Percentiles rank a stretch among this genome's conserved stretches.
phyloP scores from a whole-genome alignment of 1,140 invertebrate species.

The Matsumurasca onukii region DNA sequence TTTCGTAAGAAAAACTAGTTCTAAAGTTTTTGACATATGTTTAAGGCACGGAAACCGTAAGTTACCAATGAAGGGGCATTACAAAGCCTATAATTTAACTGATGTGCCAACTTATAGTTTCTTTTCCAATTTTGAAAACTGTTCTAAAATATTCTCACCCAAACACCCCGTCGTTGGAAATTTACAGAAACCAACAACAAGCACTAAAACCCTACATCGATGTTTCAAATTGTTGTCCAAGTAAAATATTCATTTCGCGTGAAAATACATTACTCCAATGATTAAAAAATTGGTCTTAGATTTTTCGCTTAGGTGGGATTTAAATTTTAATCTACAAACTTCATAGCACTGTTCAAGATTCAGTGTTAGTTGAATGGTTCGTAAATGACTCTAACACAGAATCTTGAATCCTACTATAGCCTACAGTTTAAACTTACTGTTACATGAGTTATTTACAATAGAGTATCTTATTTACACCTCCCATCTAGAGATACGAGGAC shows the following conservation, averaged over 20 bases:
- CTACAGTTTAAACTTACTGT: neutral
- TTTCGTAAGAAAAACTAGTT: too few species aligned
- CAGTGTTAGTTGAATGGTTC: neutral
- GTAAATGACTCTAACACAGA: neutral
- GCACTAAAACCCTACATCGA: neutral
- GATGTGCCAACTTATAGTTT: neutral
- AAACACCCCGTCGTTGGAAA: too few species aligned
- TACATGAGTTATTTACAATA: neutral
- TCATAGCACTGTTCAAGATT: neutral
- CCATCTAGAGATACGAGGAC: too few species aligned
- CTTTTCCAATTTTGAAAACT: neutral
- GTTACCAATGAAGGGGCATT: neutral
- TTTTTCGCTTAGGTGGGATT: slow-evolving; percentile 16
- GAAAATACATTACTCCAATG: neutral
- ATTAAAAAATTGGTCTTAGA: slow-evolving; percentile 16
- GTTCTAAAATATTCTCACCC: neutral
- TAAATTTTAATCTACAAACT: slow-evolving; percentile 8
- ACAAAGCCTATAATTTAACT: neutral
- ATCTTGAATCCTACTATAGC: neutral
- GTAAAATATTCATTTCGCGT: neutral
- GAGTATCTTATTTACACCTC: neutral
- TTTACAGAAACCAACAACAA: too few species aligned
- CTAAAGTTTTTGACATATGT: neutral
- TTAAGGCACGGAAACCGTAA: neutral
- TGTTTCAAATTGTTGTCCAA: neutral